Evolutionary conservation across 2,113 vertebrate species (phyloP).

Genomic region (Rhynchopsitta pachyrhyncha): DNA sequence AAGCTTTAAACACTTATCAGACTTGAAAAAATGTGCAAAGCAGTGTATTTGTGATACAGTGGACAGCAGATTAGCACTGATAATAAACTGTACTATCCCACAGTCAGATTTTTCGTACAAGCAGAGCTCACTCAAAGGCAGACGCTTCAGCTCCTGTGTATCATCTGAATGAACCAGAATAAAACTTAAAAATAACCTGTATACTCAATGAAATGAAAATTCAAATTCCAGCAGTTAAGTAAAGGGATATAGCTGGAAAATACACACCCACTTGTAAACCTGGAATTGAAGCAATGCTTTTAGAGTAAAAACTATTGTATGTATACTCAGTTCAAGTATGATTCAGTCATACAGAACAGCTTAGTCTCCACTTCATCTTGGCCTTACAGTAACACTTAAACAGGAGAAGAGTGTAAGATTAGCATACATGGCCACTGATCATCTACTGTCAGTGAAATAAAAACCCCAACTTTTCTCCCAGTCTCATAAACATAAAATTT

Average conservation of each 20-base stretch:
- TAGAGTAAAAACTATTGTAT: neutral
- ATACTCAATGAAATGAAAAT: neutral
- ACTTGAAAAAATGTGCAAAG: neutral
- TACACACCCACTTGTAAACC: neutral
- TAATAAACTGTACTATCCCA: neutral
- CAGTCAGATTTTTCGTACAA: neutral
- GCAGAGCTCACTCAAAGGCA: neutral
- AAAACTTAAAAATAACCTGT: neutral
- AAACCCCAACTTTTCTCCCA: rapidly evolving
- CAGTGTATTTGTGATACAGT: neutral
- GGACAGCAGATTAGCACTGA: neutral
- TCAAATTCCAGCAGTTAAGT: neutral
- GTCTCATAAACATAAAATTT: neutral
- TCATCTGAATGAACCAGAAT: neutral
- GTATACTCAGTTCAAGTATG: neutral
- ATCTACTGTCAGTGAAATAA: neutral
- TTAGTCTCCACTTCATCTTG: neutral
- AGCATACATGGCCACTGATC: neutral
- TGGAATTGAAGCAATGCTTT: neutral
- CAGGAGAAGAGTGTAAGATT: neutral
- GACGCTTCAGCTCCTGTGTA: neutral
- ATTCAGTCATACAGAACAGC: neutral
- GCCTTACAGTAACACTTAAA: neutral
- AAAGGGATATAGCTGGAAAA: neutral
- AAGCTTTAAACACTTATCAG: neutral